A percentile compares a stretch with the other conserved stretches of the same genome.
Evolutionary conservation across 2,797 vertebrate genomes (phyloP).

Genomic region (Chaetodon trifasciatus): DNA sequence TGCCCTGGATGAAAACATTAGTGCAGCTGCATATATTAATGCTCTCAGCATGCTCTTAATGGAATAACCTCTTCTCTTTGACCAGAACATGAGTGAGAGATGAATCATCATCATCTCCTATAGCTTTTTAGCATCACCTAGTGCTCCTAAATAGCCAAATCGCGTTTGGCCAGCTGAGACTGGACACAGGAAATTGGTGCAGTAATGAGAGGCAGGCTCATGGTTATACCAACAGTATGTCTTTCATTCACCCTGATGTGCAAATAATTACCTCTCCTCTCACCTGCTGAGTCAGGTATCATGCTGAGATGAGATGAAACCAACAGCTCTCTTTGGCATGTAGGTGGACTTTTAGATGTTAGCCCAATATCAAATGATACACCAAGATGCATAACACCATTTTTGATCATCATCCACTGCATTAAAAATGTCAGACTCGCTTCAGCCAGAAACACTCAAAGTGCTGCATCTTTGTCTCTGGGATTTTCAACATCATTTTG

Average conservation of each 20-base stretch:
- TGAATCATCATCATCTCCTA: slow-evolving; percentile 37
- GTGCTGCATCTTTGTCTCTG: slow-evolving; percentile 7
- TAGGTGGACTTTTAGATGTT: slow-evolving; percentile 31
- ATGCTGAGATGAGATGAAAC: slow-evolving; percentile 50
- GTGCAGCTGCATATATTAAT: slow-evolving; percentile 16
- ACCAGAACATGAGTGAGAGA: slow-evolving; percentile 9
- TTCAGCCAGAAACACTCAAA: slow-evolving; percentile 13
- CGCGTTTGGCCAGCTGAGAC: slow-evolving; percentile 13
- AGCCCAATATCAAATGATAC: slow-evolving; percentile 42
- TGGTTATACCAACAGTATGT: slow-evolving; percentile 28
- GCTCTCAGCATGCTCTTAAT: slow-evolving; percentile 27
- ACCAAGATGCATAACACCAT: slow-evolving; percentile 26
- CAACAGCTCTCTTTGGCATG: slow-evolving; percentile 23
- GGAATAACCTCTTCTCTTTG: slow-evolving; percentile 25
- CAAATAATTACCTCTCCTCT: slow-evolving; percentile 60
- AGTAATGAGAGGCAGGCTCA: slow-evolving; percentile 29
- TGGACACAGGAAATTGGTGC: slow-evolving; percentile 18
- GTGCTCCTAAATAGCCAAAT: slow-evolving; percentile 37
- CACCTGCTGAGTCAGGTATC: slow-evolving; percentile 40
- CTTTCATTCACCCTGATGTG: slow-evolving; percentile 57
- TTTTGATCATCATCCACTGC: slow-evolving; percentile 24
- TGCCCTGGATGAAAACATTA: neutral
- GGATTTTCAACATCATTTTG: neutral
- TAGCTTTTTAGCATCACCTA: slow-evolving; percentile 41
- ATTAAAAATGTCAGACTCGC: slow-evolving; percentile 20